Percentiles rank a stretch among this genome's conserved stretches.
Evolutionary conservation across 1,140 invertebrate species (phyloP).

Genomic region (Eubasilissa regina): DNA sequence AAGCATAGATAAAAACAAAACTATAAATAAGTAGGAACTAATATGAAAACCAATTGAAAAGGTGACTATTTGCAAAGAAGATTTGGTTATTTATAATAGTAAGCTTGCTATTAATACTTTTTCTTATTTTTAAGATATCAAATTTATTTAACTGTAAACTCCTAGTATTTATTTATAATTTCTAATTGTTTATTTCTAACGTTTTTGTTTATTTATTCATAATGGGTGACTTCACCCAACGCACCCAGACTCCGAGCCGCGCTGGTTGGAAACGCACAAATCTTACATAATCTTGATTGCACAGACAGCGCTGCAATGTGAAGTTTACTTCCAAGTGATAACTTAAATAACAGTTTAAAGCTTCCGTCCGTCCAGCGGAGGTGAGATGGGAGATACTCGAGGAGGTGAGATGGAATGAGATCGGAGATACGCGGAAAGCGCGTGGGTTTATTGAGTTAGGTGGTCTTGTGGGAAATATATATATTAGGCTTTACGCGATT

Average conservation of each 20-base stretch:
- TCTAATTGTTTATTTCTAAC: too few species aligned
- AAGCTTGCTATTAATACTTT: too few species aligned
- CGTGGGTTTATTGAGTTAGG: conserved; percentile 25
- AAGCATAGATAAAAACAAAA: too few species aligned
- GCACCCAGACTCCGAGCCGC: conserved; percentile 3
- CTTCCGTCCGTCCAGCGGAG: conserved; percentile 13
- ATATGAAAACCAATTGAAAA: too few species aligned
- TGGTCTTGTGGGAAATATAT: conserved; percentile 13
- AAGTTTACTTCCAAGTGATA: conserved; percentile 35
- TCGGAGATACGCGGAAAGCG: not conserved
- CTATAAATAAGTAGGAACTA: too few species aligned
- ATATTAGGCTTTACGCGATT: not conserved
- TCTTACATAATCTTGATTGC: conserved; percentile 70
- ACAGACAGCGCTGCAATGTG: conserved; percentile 45
- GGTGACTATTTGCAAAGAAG: too few species aligned
- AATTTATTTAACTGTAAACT: too few species aligned
- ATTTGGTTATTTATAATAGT: too few species aligned
- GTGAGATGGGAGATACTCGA: conserved; percentile 14
- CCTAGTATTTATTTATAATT: too few species aligned
- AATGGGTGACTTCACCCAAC: not conserved
- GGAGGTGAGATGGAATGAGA: not conserved
- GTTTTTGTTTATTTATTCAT: too few species aligned
- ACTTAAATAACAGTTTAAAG: conserved; percentile 46
- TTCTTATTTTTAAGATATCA: too few species aligned
- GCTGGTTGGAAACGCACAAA: conserved; percentile 66